A percentile compares a stretch with the other conserved stretches of the same genome.
phyloP scores from a whole-genome alignment of 2,888 invertebrate genomes.

The Micoletzkya japonica region DNA sequence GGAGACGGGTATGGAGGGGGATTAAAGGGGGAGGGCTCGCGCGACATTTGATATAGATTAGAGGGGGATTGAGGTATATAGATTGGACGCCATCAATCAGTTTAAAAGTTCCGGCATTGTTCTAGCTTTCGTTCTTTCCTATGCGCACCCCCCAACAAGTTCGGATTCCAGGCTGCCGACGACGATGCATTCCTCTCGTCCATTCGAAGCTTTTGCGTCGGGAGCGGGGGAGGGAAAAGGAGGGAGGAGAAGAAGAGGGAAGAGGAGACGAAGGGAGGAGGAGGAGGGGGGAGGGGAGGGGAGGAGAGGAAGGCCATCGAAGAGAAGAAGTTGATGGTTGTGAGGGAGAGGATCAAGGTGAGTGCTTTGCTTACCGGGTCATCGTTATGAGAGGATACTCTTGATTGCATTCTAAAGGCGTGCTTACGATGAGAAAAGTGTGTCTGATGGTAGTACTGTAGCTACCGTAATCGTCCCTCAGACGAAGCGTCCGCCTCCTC shows the following conservation, averaged over 20 bases:
- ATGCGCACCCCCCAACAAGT: too few relatives aligned
- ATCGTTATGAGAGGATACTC: neutral
- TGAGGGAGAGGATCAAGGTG: conserved; percentile 15
- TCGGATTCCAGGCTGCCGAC: neutral
- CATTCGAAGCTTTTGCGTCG: conserved; percentile 12
- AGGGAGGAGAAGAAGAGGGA: neutral
- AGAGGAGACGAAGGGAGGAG: neutral
- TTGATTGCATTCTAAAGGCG: too few relatives aligned
- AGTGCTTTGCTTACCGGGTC: neutral
- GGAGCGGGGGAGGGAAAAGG: conserved; percentile 1
- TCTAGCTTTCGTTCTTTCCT: too few relatives aligned
- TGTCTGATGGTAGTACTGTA: too few relatives aligned
- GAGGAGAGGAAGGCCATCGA: conserved; percentile 2
- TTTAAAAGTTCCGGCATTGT: too few relatives aligned
- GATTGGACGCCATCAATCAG: too few relatives aligned
- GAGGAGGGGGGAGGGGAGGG: neutral
- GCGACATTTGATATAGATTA: neutral
- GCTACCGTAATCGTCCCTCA: too few relatives aligned
- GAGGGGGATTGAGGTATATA: too few relatives aligned
- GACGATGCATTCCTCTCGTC: conserved; percentile 11
- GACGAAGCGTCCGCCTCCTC: neutral
- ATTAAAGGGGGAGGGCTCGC: neutral
- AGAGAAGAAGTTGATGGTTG: conserved; percentile 16
- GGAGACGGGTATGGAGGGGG: neutral
- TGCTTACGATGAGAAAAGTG: too few relatives aligned